These are phyloP conservation scores for Micrasema longulum DNA, from an alignment of 1,140 invertebrate species.

Conservation along the genomic window DNA sequence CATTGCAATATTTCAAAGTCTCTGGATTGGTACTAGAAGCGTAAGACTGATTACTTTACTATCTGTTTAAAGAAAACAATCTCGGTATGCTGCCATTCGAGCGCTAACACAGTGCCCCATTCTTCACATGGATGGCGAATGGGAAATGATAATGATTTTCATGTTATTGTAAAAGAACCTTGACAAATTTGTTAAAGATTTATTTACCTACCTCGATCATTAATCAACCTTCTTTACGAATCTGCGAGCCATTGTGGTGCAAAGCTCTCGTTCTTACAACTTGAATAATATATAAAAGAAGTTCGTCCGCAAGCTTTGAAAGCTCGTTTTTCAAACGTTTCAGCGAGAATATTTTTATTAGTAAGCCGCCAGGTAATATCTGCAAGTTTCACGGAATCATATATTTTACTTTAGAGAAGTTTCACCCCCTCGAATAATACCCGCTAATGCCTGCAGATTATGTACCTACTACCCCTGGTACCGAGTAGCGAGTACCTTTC, in stretches of 20 bases:
- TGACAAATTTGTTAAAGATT: no score
- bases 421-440: slow-evolving; percentile 48
- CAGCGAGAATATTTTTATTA: slow-evolving; percentile 55
- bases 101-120: no score
- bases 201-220: no score
- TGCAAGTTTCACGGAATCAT: slow-evolving; percentile 48
- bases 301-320: slow-evolving; percentile 53
- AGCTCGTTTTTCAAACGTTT: slow-evolving; percentile 56
- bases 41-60: no score
- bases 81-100: no score
- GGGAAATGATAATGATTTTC: no score
- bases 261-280: slow-evolving; percentile 51
- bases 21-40: no score
- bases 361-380: slow-evolving; percentile 49
- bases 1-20: no score
- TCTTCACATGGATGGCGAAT: no score
- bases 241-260: slow-evolving; percentile 44
- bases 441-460: slow-evolving; percentile 52
- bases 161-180: no score
- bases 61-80: no score
- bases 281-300: slow-evolving; percentile 56
- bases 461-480: not conserved
- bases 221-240: not conserved
- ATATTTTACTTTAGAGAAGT: slow-evolving; percentile 51
- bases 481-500: not conserved